Percentiles rank a stretch among this genome's conserved stretches.
phyloP scores from a whole-genome alignment of 2,797 vertebrate genomes.

The Trachurus trachurus region DNA sequence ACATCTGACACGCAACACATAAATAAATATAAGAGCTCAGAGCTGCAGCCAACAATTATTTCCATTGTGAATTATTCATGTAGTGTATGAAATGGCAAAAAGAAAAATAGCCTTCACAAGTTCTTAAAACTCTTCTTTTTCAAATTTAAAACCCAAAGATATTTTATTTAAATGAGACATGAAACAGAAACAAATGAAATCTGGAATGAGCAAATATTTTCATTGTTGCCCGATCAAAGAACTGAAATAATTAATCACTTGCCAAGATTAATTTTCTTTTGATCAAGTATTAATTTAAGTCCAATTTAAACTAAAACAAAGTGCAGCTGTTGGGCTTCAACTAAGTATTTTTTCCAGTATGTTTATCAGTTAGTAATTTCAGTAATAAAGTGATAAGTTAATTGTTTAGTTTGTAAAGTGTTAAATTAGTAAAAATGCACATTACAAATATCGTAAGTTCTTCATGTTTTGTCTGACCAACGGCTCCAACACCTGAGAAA shows the following conservation, averaged over 20 bases:
- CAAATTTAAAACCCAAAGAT: neutral
- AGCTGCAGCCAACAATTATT: neutral
- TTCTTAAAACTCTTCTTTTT: no score
- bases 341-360: neutral
- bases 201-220: neutral
- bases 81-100: neutral
- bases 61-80: neutral
- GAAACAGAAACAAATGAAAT: neutral
- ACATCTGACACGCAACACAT: neutral
- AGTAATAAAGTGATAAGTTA: neutral
- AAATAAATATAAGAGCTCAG: neutral
- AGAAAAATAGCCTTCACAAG: no score
- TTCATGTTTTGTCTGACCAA: no score
- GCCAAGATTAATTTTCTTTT: neutral
- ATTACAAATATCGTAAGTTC: no score
- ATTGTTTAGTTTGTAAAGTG: neutral
- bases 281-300: neutral
- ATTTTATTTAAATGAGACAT: neutral
- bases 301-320: neutral
- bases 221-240: neutral
- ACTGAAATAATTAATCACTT: neutral
- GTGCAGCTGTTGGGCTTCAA: neutral
- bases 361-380: neutral
- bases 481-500: no score
- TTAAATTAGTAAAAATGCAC: no score